Base-by-base conservation (phyloP, 2,888 invertebrate species). In the Chymomyza fuscimana region DNA sequence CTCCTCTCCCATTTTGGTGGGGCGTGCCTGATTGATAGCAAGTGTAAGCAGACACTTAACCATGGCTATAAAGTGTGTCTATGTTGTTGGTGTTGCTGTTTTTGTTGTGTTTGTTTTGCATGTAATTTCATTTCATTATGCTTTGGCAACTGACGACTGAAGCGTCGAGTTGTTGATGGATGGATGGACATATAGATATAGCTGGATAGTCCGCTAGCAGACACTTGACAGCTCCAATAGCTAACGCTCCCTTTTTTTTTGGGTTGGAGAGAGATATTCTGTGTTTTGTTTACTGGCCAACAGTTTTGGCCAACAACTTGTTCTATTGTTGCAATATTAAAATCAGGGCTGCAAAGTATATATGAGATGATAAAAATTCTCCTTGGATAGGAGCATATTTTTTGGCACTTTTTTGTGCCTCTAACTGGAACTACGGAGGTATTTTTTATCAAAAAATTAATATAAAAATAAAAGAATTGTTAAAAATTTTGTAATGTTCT, bases 111-210 rank as follows among this genome's bases (percentile, higher is more conserved):
- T 46, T 46, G 40, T 46, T 46, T 46, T 46, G 40, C 12, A 46
- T 83, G 83, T 86, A 85, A 87, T 87, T 88, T 87, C 72, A 84
- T 84, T 84, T 86, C 79, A 85, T 87, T 80, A 88, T 82, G 73
- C 71, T 61, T 54, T 54, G 63, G 52, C 54, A 46, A 54, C 63
- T 76, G 70, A 77, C 73, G 70, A 77, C 73, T 76, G 72, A 71
- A 74, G 52, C 61, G 58, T 58, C 29, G 62, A 67, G 71, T 67
- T 70, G 61, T 62, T 80, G 82, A 70, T 64, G 69, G 66, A 71
- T 74, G 71, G 36, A 59, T 63, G 63, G 63, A 58, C 61, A 54
- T 65, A 63, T 50, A 65, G 61, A 16, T 64, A 50, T 70, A 62
- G 19, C 51, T 60, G 74, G 36, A 69, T 29, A 72, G 56, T 32